These are phyloP conservation scores for Podiceps cristatus DNA, from an alignment of 2,113 vertebrate genomes.

Conservation along the genomic window DNA sequence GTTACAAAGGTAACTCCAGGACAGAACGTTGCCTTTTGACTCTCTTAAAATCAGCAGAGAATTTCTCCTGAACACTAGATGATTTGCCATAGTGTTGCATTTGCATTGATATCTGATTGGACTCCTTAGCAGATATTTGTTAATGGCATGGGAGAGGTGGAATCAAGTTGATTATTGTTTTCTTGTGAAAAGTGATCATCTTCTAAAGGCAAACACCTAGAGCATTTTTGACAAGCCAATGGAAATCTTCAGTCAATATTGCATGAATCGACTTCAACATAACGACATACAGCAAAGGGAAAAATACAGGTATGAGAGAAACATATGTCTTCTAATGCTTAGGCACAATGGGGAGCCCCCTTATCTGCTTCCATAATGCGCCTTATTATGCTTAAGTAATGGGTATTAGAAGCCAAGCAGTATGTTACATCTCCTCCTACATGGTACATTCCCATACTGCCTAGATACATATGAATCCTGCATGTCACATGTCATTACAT, in stretches of 20 bases:
- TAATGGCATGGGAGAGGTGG: not conserved
- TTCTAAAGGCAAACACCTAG: not conserved
- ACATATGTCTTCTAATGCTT: slow-evolving; percentile 56
- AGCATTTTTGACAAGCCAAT: not conserved
- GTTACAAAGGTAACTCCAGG: slow-evolving; percentile 31
- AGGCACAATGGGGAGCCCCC: slow-evolving; percentile 41
- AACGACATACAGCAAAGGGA: not conserved
- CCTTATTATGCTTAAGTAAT: slow-evolving; percentile 71
- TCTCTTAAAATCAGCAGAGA: slow-evolving; percentile 2
- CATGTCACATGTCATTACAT: slow-evolving; percentile 70
- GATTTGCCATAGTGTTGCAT: not conserved
- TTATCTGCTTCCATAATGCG: slow-evolving; percentile 68
- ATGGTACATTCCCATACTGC: slow-evolving; percentile 70
- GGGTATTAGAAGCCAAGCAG: slow-evolving; percentile 71
- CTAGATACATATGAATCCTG: slow-evolving; percentile 67
- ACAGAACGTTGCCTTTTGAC: not conserved
- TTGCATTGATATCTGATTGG: not conserved
- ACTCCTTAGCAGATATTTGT: not conserved
- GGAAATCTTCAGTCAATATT: not conserved
- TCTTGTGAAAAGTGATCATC: not conserved
- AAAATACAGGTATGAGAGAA: slow-evolving; percentile 16
- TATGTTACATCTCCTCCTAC: slow-evolving; percentile 70
- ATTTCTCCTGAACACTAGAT: not conserved
- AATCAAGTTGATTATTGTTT: not conserved
- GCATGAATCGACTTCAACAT: not conserved